Evolutionary conservation across 2,888 invertebrate genomes (phyloP).

Genomic region (Yponomeuta sedellus): DNA sequence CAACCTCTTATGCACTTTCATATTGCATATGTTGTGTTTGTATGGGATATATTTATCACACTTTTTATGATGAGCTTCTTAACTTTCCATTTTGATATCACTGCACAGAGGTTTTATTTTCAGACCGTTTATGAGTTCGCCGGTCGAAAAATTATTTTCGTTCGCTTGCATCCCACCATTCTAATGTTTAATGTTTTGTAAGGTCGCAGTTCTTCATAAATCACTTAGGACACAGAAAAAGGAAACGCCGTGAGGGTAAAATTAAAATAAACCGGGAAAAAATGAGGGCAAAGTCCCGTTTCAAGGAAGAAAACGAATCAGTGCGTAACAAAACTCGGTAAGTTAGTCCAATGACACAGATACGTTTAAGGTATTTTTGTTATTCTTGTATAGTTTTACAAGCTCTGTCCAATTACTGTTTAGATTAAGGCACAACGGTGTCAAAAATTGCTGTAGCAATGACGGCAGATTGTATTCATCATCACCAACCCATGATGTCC

Average conservation of each 20-base stretch:
- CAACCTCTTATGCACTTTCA: no score
- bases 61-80: no score
- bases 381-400: no score
- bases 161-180: slow-evolving; percentile 27
- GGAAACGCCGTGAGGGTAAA: slow-evolving; percentile 17
- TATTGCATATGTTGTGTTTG: no score
- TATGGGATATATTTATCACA: no score
- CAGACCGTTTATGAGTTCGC: neutral
- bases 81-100: neutral
- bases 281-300: neutral
- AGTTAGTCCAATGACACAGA: neutral
- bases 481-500: no score
- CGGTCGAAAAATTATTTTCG: slow-evolving; percentile 27
- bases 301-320: neutral
- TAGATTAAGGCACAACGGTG: no score
- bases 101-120: neutral
- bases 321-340: neutral
- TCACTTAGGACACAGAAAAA: slow-evolving; percentile 30
- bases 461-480: no score
- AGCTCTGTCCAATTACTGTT: no score
- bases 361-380: no score
- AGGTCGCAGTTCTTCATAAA: slow-evolving; percentile 32
- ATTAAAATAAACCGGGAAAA: neutral
- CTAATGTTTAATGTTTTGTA: slow-evolving; percentile 36
- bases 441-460: no score